These are phyloP conservation scores for Elanus axillaris DNA, from an alignment of 2,113 vertebrate genomes.

Conservation along the genomic window DNA sequence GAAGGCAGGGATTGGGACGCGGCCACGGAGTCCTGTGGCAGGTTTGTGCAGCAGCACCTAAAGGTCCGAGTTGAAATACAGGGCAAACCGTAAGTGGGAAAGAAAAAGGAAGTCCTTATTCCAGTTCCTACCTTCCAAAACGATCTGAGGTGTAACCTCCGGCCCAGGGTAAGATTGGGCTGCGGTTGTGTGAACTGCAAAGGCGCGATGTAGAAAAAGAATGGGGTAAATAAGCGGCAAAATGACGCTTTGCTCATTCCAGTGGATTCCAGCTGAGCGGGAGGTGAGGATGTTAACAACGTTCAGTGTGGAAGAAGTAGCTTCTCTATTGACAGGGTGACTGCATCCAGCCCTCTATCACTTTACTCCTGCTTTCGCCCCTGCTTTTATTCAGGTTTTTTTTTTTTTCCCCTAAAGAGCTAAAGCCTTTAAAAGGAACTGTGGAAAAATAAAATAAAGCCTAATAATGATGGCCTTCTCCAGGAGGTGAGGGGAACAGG, in stretches of 20 bases:
- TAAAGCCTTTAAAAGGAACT: not conserved
- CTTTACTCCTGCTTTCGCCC: not conserved
- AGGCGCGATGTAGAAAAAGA: not conserved
- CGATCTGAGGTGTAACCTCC: not conserved
- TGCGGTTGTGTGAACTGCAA: not conserved
- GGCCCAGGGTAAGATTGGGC: not conserved
- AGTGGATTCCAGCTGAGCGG: not conserved
- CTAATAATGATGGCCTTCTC: not conserved
- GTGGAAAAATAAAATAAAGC: not conserved
- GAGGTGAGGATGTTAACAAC: not conserved
- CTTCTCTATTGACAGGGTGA: not conserved
- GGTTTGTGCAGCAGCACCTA: not conserved
- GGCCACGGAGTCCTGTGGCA: not conserved
- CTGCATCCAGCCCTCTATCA: rapidly evolving
- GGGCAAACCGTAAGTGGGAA: not conserved
- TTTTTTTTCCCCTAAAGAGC: not conserved
- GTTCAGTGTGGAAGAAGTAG: not conserved
- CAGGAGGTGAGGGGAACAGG: not conserved
- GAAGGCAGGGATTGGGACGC: not conserved
- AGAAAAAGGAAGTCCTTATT: not conserved
- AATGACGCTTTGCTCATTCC: not conserved
- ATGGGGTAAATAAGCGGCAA: not conserved
- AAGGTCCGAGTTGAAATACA: not conserved
- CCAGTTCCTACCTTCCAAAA: not conserved
- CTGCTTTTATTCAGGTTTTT: not conserved